phyloP scores from a whole-genome alignment of 2,888 invertebrate genomes.

The Liopterus haemorrhoidalis region DNA sequence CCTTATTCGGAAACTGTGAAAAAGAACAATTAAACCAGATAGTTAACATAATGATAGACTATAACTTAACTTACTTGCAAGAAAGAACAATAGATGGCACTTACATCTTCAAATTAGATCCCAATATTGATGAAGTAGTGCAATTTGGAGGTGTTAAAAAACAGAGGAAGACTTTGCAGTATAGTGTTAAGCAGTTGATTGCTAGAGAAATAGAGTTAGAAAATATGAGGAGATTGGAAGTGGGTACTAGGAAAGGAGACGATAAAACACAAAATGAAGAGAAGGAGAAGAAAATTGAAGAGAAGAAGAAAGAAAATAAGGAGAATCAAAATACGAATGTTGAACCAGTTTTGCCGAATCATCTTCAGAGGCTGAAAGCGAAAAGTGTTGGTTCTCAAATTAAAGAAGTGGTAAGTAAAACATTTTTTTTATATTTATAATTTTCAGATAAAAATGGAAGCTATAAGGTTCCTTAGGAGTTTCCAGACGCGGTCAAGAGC shows the following conservation, averaged over 20 bases:
- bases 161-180: constrained; percentile 48
- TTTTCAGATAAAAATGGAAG: neutral
- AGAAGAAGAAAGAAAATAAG: neutral
- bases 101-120: constrained; percentile 66
- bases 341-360: constrained; percentile 55
- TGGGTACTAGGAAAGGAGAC: constrained; percentile 25
- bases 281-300: constrained; percentile 14
- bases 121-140: constrained; percentile 67
- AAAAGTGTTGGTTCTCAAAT: constrained; percentile 47
- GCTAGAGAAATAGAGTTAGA: constrained; percentile 77
- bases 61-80: constrained; percentile 80
- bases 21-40: constrained; percentile 62
- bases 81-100: constrained; percentile 70
- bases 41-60: constrained; percentile 80
- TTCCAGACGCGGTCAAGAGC: no score
- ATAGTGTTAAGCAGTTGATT: constrained; percentile 72
- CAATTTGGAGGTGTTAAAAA: constrained; percentile 40
- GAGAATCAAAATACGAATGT: constrained; percentile 32
- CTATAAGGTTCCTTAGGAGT: no score
- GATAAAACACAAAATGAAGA: constrained; percentile 4
- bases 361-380: constrained; percentile 62
- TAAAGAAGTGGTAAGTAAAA: constrained; percentile 32
- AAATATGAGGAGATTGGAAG: constrained; percentile 56
- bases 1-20: constrained; percentile 70
- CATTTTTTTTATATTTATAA: neutral